phyloP scores from a whole-genome alignment of 2,888 invertebrate genomes.

The Catocala nupta region DNA sequence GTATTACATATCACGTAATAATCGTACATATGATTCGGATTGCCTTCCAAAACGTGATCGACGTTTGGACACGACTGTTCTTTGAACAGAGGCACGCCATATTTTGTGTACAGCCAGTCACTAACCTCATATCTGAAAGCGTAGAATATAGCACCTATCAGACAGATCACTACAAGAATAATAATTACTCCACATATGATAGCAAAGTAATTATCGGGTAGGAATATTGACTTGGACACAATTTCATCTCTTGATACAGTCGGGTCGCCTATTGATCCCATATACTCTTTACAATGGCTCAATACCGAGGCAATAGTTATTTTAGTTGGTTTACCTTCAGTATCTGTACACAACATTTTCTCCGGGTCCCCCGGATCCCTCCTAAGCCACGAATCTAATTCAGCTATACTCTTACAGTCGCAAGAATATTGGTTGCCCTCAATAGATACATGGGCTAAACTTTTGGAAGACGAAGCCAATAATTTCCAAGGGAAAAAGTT shows the following conservation, averaged over 20 bases:
- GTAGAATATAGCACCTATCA: constrained; percentile 91
- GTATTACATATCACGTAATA: constrained; percentile 96
- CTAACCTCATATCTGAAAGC: constrained; percentile 92
- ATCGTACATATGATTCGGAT: constrained; percentile 92
- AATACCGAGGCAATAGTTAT: constrained; percentile 85
- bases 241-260: constrained; percentile 82
- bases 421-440: constrained; percentile 95
- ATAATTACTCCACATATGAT: constrained; percentile 91
- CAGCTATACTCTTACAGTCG: constrained; percentile 91
- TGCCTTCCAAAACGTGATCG: constrained; percentile 89
- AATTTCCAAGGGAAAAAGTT: constrained; percentile 92
- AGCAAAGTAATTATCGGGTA: constrained; percentile 92
- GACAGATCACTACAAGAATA: constrained; percentile 90
- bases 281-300: constrained; percentile 89
- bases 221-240: constrained; percentile 88
- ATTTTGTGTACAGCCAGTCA: constrained; percentile 93
- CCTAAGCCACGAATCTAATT: constrained; percentile 90
- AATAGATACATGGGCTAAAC: constrained; percentile 89
- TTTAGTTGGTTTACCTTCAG: constrained; percentile 83
- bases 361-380: constrained; percentile 89
- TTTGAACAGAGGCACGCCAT: constrained; percentile 92
- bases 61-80: constrained; percentile 89
- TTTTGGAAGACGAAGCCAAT: constrained; percentile 88
- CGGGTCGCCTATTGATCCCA: constrained; percentile 83
- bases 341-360: constrained; percentile 90